Conservation (phyloP, 23 tunicate species). For the Styela clava region DNA sequence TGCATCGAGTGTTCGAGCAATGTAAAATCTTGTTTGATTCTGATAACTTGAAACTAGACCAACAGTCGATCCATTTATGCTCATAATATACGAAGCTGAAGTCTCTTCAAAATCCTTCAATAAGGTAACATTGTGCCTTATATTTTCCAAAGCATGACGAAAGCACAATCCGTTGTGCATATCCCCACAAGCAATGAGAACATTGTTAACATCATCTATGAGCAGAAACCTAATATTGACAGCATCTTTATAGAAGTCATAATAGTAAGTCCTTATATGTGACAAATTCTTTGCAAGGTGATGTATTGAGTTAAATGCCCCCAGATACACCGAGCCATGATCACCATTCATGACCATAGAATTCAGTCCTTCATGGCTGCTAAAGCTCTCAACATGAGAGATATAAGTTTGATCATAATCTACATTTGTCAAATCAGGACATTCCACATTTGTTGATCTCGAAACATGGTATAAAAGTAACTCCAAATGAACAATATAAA, state of each 20-base stretch:
- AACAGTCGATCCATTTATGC: slow-evolving; percentile 8
- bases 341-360: too few relatives aligned
- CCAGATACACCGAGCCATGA: background rate
- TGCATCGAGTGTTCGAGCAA: slow-evolving; percentile 60
- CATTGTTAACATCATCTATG: background rate
- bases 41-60: background rate
- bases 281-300: background rate
- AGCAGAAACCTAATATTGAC: slow-evolving; percentile 18
- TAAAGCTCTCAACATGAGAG: background rate
- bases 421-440: background rate
- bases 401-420: too few relatives aligned
- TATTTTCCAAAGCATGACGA: slow-evolving; percentile 10
- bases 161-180: background rate
- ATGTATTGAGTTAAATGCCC: background rate
- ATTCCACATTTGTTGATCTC: too few relatives aligned
- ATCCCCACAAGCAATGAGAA: slow-evolving; percentile 13
- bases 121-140: background rate
- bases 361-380: background rate
- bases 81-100: background rate
- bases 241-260: background rate
- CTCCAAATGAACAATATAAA: too few relatives aligned
- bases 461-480: too few relatives aligned
- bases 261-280: background rate
- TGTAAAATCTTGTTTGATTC: slow-evolving; percentile 19
- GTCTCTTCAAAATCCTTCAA: background rate